Percentiles rank a stretch among this genome's conserved stretches.
phyloP scores from a whole-genome alignment of 2,113 vertebrate species.

The Aplodontia rufa region DNA sequence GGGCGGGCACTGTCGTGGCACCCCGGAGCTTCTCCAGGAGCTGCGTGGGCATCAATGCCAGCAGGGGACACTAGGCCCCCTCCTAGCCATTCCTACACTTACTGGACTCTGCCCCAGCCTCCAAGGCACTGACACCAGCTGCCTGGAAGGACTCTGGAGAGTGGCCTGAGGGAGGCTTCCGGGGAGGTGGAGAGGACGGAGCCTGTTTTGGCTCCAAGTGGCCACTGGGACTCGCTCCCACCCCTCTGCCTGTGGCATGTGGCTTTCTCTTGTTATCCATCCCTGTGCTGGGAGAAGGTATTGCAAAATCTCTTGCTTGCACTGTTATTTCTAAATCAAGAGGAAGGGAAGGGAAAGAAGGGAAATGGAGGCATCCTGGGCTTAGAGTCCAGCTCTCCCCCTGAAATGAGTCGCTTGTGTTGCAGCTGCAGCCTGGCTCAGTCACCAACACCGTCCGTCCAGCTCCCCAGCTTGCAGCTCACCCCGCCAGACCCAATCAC shows the following conservation, averaged over 20 bases:
- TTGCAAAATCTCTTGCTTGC: neutral
- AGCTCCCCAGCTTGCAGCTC: neutral
- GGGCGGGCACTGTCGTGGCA: no score
- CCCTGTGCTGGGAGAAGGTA: neutral
- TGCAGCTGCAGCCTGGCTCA: conserved; percentile 47
- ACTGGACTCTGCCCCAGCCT: neutral
- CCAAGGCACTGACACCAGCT: neutral
- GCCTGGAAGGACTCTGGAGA: neutral
- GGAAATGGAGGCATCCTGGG: conserved; percentile 15
- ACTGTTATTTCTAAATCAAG: conserved; percentile 5
- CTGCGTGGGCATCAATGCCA: neutral
- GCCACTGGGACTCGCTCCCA: accelerated
- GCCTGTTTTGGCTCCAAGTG: neutral
- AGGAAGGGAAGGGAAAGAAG: neutral
- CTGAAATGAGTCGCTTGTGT: conserved; percentile 10
- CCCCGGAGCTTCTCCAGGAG: accelerated
- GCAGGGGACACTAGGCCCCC: no score
- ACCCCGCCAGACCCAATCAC: conserved; percentile 56
- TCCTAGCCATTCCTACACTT: no score
- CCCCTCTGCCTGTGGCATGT: accelerated
- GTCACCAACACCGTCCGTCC: conserved; percentile 58
- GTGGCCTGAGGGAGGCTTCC: neutral
- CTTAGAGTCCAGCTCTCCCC: conserved; percentile 45
- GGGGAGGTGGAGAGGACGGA: no score
- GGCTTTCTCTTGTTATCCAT: neutral